Conservation (phyloP, 2,113 vertebrate genomes). For the Microtus richardsoni region DNA sequence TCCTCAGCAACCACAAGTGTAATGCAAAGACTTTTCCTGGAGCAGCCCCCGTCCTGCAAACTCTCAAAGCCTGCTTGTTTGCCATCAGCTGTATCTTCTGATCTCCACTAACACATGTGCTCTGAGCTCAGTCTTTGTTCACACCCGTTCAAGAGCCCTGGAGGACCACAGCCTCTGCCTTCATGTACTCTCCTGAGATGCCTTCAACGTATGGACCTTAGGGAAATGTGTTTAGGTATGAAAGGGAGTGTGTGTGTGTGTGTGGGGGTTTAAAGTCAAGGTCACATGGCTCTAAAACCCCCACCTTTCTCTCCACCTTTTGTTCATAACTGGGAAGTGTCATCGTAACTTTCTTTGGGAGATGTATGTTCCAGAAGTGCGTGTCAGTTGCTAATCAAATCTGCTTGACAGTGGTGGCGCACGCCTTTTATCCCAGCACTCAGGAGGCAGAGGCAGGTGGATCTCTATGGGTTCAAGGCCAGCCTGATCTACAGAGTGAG, state of each 20-base stretch:
- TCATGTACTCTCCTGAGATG: neutral
- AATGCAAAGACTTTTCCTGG: neutral
- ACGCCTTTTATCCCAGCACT: neutral
- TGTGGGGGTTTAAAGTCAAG: neutral
- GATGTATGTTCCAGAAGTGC: neutral
- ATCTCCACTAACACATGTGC: constrained; percentile 47
- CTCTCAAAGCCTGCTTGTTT: constrained; percentile 40
- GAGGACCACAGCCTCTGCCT: neutral
- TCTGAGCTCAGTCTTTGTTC: constrained; percentile 18
- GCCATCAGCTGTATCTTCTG: constrained; percentile 55
- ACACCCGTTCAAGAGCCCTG: constrained; percentile 35
- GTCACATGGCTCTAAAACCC: neutral
- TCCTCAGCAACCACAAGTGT: neutral
- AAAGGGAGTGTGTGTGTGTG: neutral
- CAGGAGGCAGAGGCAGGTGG: neutral
- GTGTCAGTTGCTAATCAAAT: neutral
- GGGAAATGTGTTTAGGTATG: constrained; percentile 3
- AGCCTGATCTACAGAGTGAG: neutral
- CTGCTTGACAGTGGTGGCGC: neutral
- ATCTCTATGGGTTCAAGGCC: neutral
- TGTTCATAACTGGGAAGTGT: neutral
- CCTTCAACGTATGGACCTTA: neutral
- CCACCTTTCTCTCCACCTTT: neutral
- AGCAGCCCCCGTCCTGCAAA: neutral
- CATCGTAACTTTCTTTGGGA: neutral